Conservation (phyloP, 2,888 invertebrate genomes). For the Sinodicranocentrus sp. region DNA sequence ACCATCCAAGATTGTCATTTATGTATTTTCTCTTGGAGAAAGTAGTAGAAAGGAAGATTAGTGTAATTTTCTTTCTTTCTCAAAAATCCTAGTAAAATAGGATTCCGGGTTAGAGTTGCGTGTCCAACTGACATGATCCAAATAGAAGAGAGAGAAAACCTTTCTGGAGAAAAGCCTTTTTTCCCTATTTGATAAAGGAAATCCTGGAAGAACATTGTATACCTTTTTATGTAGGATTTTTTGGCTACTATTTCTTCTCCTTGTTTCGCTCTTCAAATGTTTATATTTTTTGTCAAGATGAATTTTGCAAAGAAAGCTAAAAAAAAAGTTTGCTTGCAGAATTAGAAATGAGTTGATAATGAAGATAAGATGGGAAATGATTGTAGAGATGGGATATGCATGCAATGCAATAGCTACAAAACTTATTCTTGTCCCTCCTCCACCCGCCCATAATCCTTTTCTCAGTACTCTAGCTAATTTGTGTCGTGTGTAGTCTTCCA, state of each 20-base stretch:
- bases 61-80: background rate
- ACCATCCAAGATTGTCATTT: background rate
- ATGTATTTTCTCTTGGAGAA: background rate
- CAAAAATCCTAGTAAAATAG: background rate
- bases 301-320: too few species aligned
- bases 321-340: background rate
- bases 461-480: too few species aligned
- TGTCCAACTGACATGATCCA: constrained; percentile 61
- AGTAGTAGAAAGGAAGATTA: background rate
- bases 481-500: too few species aligned
- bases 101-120: constrained; percentile 44
- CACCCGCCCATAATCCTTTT: too few species aligned
- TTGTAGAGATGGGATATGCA: too few species aligned
- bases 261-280: background rate
- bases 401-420: too few species aligned
- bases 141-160: constrained; percentile 5
- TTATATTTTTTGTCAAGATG: too few species aligned
- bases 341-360: constrained; percentile 14
- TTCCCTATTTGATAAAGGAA: background rate
- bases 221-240: too few species aligned
- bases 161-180: background rate
- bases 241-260: background rate
- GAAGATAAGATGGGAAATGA: constrained; percentile 1
- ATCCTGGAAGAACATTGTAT: too few species aligned
- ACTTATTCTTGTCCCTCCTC: too few species aligned